These are phyloP conservation scores for Nematolebias whitei DNA, from an alignment of 2,113 vertebrate genomes.

Conservation along the genomic window DNA sequence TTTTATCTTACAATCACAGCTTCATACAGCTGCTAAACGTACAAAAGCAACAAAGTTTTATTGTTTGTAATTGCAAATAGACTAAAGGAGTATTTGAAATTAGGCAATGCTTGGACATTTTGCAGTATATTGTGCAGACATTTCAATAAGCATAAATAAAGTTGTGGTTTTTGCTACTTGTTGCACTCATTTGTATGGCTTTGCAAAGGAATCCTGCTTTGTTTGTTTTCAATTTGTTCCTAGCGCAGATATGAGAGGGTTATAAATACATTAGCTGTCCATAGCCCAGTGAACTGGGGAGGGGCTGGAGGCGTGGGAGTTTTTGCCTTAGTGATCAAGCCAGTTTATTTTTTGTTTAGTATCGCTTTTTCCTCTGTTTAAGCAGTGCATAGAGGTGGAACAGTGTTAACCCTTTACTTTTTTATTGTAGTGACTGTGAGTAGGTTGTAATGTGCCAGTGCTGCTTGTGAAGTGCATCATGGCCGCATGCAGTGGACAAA, in stretches of 20 bases:
- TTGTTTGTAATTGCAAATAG: neutral
- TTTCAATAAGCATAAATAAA: slow-evolving; percentile 47
- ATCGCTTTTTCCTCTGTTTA: slow-evolving; percentile 32
- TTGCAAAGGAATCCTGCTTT: slow-evolving; percentile 61
- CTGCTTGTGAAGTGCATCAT: slow-evolving; percentile 30
- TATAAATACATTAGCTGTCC: slow-evolving; percentile 71
- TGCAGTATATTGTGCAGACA: slow-evolving; percentile 19
- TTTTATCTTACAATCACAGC: too few relatives aligned
- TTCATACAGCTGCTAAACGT: too few relatives aligned
- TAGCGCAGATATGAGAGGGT: slow-evolving; percentile 67
- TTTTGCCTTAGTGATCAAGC: slow-evolving; percentile 46
- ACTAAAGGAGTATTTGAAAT: neutral
- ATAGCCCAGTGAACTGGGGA: slow-evolving; percentile 39
- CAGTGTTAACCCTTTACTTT: slow-evolving; percentile 43
- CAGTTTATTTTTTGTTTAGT: slow-evolving; percentile 31
- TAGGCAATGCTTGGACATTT: slow-evolving; percentile 17
- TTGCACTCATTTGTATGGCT: slow-evolving; percentile 46
- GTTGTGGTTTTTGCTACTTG: slow-evolving; percentile 47
- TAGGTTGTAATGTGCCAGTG: slow-evolving; percentile 43
- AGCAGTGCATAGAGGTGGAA: slow-evolving; percentile 30
- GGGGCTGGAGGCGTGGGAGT: neutral
- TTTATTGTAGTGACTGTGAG: slow-evolving; percentile 39
- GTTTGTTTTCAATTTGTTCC: slow-evolving; percentile 72
- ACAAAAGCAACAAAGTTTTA: too few relatives aligned
- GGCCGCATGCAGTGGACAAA: slow-evolving; percentile 41